Conservation (phyloP, 2,888 invertebrate species). For the Drosophila rubida region DNA sequence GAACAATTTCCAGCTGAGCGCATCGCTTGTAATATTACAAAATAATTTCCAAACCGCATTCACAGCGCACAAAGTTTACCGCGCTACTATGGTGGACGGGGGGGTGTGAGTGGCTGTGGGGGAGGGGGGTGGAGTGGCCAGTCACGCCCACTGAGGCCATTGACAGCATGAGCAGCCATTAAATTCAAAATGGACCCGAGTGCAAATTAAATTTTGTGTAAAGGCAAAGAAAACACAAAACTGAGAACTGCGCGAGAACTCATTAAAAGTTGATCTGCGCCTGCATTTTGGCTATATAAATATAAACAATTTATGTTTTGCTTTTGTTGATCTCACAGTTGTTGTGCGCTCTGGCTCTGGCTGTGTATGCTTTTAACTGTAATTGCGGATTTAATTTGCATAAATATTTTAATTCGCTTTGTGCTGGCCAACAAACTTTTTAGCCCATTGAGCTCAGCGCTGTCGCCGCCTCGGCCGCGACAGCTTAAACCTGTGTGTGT, state of each 20-base stretch:
- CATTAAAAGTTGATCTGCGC: slow-evolving; percentile 71
- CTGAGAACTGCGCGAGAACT: slow-evolving; percentile 32
- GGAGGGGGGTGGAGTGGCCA: slow-evolving; percentile 7
- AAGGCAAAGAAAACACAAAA: slow-evolving; percentile 36
- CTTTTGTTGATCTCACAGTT: slow-evolving; percentile 27
- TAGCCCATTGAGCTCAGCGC: slow-evolving; percentile 3
- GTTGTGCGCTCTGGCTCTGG: slow-evolving; percentile 21
- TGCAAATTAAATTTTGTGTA: slow-evolving; percentile 68
- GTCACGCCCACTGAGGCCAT: slow-evolving; percentile 46
- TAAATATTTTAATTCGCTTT: slow-evolving; percentile 42
- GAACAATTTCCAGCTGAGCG: slow-evolving; percentile 77
- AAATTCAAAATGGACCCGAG: slow-evolving; percentile 54
- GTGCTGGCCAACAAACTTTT: slow-evolving; percentile 15
- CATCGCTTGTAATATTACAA: slow-evolving; percentile 76
- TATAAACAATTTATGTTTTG: slow-evolving; percentile 63
- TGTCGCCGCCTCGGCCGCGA: neutral
- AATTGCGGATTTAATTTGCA: slow-evolving; percentile 55
- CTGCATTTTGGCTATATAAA: slow-evolving; percentile 49
- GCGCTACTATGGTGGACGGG: slow-evolving; percentile 7
- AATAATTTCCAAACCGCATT: slow-evolving; percentile 76
- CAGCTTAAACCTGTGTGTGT: slow-evolving; percentile 27
- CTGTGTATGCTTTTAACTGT: slow-evolving; percentile 31
- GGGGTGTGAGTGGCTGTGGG: neutral
- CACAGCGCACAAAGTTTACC: slow-evolving; percentile 52
- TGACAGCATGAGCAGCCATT: slow-evolving; percentile 53